Conservation (phyloP, 1,140 invertebrate species). For the Steinernema feltiae region DNA sequence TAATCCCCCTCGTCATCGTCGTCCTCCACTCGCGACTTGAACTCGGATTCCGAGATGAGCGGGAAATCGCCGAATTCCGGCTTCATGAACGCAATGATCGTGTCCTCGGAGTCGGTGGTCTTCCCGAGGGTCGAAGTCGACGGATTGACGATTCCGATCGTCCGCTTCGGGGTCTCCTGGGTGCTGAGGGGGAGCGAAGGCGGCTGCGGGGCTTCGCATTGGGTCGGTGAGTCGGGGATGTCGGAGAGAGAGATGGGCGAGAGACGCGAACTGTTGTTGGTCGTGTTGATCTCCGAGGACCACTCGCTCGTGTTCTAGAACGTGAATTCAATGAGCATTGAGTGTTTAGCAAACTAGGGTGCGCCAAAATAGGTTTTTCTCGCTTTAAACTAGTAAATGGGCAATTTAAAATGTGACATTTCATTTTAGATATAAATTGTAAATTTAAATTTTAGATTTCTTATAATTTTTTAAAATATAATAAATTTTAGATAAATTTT, state of each 20-base stretch:
- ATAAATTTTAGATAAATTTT: too few relatives aligned
- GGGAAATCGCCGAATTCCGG: not conserved
- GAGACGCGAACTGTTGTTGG: not conserved
- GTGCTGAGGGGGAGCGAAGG: not conserved
- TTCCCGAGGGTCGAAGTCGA: not conserved
- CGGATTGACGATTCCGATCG: not conserved
- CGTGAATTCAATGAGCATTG: not conserved
- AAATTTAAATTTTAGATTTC: too few relatives aligned
- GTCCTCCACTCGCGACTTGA: not conserved
- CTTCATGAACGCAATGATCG: not conserved
- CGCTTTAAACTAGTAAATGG: too few relatives aligned
- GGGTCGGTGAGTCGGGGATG: not conserved
- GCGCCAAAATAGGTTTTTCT: too few relatives aligned
- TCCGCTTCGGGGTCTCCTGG: not conserved
- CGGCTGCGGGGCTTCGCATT: not conserved
- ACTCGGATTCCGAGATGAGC: not conserved
- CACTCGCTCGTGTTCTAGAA: slow-evolving; percentile 2
- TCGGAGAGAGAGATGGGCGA: not conserved
- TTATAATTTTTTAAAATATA: too few relatives aligned
- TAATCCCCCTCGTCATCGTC: not conserved
- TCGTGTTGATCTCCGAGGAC: slow-evolving; percentile 4
- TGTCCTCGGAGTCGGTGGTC: not conserved
- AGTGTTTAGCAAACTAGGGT: not conserved
- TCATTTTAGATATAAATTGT: too few relatives aligned
- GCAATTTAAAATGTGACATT: too few relatives aligned